Percentiles rank a stretch among this genome's conserved stretches.
Conservation (phyloP, 2,888 invertebrate genomes). For the Drepanosiphum platanoidis region DNA sequence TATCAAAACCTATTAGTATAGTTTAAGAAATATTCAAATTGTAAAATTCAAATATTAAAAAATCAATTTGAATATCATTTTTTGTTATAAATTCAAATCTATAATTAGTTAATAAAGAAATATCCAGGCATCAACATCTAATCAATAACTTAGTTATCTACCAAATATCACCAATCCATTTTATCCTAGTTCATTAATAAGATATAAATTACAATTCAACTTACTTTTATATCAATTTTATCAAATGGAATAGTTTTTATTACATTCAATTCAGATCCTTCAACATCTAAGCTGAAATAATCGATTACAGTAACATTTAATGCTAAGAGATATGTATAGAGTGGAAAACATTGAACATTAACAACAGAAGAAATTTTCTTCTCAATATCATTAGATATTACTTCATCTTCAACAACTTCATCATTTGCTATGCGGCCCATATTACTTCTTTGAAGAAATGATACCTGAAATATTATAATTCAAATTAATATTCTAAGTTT, state of each 20-base stretch:
- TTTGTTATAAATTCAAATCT: too few species aligned
- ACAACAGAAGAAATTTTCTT: slow-evolving; percentile 64
- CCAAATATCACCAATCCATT: not conserved
- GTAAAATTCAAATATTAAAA: too few species aligned
- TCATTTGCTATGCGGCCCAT: slow-evolving; percentile 49
- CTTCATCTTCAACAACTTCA: slow-evolving; percentile 30
- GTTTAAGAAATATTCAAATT: too few species aligned
- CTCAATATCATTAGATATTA: slow-evolving; percentile 63
- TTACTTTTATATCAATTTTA: slow-evolving; percentile 68
- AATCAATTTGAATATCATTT: too few species aligned
- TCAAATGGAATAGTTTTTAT: slow-evolving; percentile 70
- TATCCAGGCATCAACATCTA: too few species aligned
- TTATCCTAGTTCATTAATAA: not conserved
- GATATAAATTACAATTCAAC: not conserved
- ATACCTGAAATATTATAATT: slow-evolving; percentile 46
- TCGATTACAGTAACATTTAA: slow-evolving; percentile 69
- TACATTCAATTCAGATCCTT: slow-evolving; percentile 70
- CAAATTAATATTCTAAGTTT: not conserved
- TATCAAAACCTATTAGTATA: too few species aligned
- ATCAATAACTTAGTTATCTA: not conserved
- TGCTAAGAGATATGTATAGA: slow-evolving; percentile 69
- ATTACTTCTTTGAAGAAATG: slow-evolving; percentile 42
- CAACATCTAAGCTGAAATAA: slow-evolving; percentile 71
- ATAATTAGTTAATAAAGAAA: too few species aligned
- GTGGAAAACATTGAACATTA: slow-evolving; percentile 70